Percentiles rank a stretch among this genome's conserved stretches.
phyloP scores from a whole-genome alignment of 2,797 vertebrate genomes.

The Neosilurus hyrtlii region DNA sequence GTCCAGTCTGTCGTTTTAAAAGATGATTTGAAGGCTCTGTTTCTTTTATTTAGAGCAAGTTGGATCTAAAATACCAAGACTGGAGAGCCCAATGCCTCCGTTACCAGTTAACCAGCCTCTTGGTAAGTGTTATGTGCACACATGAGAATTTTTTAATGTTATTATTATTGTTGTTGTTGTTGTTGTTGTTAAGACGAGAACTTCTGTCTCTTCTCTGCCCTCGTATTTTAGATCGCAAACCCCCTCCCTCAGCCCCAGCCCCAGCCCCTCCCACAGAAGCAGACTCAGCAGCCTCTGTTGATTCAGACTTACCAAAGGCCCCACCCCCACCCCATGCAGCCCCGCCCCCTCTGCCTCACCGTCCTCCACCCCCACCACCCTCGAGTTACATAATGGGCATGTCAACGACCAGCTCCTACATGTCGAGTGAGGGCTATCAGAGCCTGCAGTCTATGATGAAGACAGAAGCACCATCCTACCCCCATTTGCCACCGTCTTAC shows the following conservation, averaged over 20 bases:
- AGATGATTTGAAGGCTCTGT: neutral
- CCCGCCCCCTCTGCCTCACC: constrained; percentile 85
- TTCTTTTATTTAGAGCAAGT: constrained; percentile 77
- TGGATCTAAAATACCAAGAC: constrained; percentile 88
- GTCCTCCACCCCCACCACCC: constrained; percentile 85
- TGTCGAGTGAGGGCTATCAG: constrained; percentile 95
- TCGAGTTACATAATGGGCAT: constrained; percentile 88
- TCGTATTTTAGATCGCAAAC: constrained; percentile 79
- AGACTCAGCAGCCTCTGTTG: constrained; percentile 73
- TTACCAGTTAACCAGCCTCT: constrained; percentile 86
- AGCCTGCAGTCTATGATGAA: constrained; percentile 98
- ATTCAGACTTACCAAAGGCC: constrained; percentile 78
- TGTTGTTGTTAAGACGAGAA: neutral
- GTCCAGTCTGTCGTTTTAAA: neutral
- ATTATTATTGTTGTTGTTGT: neutral
- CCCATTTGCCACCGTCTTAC: constrained; percentile 82
- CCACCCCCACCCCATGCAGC: constrained; percentile 87
- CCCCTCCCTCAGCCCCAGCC: constrained; percentile 69
- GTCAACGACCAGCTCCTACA: constrained; percentile 95
- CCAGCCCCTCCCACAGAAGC: constrained; percentile 79
- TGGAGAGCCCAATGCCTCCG: constrained; percentile 90
- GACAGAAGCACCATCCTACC: constrained; percentile 87
- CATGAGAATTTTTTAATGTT: neutral
- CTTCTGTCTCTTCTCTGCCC: neutral
- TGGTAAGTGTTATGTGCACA: constrained; percentile 69